Evolutionary conservation across 2,797 vertebrate genomes (phyloP).

Genomic region (Clangula hyemalis): DNA sequence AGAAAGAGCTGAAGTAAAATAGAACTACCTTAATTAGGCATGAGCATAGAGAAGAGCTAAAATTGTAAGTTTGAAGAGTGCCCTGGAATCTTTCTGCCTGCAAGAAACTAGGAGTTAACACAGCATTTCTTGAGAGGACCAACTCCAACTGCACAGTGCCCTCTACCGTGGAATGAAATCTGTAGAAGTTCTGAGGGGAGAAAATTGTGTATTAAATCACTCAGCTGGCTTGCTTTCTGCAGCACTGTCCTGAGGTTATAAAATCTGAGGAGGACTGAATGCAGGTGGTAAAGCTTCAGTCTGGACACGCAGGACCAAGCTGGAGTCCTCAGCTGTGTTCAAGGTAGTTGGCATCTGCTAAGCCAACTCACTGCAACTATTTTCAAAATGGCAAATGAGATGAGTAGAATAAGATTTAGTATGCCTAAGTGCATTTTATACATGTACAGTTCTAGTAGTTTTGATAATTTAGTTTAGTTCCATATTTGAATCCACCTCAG

Average conservation of each 20-base stretch:
- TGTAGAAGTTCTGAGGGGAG: not conserved
- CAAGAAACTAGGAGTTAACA: not conserved
- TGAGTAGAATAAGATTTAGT: not conserved
- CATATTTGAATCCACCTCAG: not conserved
- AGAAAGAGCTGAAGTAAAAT: slow-evolving; percentile 13
- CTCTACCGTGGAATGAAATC: slow-evolving; percentile 42
- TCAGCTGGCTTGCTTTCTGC: not conserved
- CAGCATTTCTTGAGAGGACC: not conserved
- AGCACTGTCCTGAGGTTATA: not conserved
- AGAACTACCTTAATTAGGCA: slow-evolving; percentile 4
- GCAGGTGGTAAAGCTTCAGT: not conserved
- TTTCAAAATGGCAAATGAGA: not conserved
- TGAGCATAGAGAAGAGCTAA: not conserved
- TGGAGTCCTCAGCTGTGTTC: not conserved
- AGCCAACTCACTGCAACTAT: not conserved
- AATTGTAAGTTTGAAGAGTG: not conserved
- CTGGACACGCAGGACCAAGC: not conserved
- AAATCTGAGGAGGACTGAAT: not conserved
- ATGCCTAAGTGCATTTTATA: not conserved
- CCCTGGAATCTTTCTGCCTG: not conserved
- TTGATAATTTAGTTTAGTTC: not conserved
- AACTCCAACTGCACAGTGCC: slow-evolving; percentile 54
- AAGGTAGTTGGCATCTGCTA: not conserved
- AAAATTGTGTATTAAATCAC: not conserved
- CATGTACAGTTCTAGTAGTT: not conserved